phyloP scores from a whole-genome alignment of 1,140 invertebrate genomes.

The Patella vulgata region DNA sequence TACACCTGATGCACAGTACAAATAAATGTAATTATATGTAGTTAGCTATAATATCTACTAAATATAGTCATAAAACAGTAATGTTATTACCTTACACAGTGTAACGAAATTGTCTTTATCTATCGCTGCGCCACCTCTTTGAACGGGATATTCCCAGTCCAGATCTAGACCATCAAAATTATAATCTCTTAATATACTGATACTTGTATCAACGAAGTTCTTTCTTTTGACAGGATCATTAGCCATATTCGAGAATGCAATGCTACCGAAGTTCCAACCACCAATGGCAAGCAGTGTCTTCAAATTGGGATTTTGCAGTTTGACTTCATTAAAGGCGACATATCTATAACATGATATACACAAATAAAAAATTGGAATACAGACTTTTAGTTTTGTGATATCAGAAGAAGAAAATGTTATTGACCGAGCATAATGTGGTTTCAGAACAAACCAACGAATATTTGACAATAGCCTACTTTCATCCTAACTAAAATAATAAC shows the following conservation, averaged over 20 bases:
- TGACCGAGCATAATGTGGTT: no score
- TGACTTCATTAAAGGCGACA: conserved; percentile 59
- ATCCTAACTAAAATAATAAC: no score
- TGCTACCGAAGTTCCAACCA: conserved; percentile 95
- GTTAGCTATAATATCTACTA: no score
- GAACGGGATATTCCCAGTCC: conserved; percentile 94
- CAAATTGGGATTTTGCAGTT: conserved; percentile 92
- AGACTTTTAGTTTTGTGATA: no score
- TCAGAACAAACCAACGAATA: no score
- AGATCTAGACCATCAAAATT: conserved; percentile 95
- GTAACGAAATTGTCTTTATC: conserved; percentile 90
- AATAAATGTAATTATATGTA: no score
- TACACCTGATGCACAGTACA: no score
- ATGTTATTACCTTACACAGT: conserved; percentile 75
- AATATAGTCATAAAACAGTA: no score
- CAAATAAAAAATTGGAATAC: no score
- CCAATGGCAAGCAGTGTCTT: conserved; percentile 94
- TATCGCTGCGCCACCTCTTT: conserved; percentile 86
- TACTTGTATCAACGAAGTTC: conserved; percentile 65
- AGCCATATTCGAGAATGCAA: conserved; percentile 69
- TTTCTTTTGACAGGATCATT: conserved; percentile 29
- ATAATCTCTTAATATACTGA: conserved; percentile 89
- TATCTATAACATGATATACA: conserved; percentile 13
- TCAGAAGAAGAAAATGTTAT: no score
- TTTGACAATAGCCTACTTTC: no score